phyloP scores from a whole-genome alignment of 92 coral and sea anemone genomes.

The Porites divaricata region DNA sequence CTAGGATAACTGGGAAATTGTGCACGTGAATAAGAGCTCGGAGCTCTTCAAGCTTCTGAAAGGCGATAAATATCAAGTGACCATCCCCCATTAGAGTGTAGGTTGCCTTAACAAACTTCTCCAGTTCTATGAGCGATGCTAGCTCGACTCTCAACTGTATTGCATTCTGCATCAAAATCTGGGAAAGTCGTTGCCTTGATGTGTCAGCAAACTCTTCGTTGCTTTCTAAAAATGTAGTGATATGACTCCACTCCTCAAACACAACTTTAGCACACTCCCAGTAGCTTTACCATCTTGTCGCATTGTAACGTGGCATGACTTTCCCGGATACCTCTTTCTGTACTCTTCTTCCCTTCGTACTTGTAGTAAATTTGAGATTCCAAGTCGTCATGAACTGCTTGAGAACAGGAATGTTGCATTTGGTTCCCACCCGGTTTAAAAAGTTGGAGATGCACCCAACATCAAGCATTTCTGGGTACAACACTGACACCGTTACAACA shows the following conservation, averaged over 20 bases:
- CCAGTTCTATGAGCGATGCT: constrained; percentile 17
- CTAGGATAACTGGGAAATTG: constrained; percentile 37
- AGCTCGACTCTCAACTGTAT: constrained; percentile 13
- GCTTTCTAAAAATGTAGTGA: constrained; percentile 41
- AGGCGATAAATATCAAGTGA: constrained; percentile 13
- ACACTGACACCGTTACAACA: constrained; percentile 10
- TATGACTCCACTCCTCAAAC: constrained; percentile 45
- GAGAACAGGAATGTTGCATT: constrained; percentile 16
- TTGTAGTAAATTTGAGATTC: constrained; percentile 16
- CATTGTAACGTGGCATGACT: constrained; percentile 32
- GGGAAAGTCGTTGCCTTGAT: constrained; percentile 13
- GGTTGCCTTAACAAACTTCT: constrained; percentile 10
- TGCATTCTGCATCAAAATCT: constrained; percentile 32
- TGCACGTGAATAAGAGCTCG: constrained; percentile 22
- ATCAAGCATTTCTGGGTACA: constrained; percentile 18
- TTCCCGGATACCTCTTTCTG: constrained; percentile 12
- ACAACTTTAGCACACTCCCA: constrained; percentile 56
- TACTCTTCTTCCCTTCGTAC: constrained; percentile 8
- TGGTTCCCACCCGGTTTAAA: constrained; percentile 9
- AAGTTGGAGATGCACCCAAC: constrained; percentile 10
- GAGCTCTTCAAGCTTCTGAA: constrained; percentile 16
- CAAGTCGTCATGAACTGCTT: constrained; percentile 18
- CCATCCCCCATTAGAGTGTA: constrained; percentile 18
- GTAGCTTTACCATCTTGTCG: constrained; percentile 53
- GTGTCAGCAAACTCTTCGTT: constrained; percentile 46